These are phyloP conservation scores for Burhinus oedicnemus DNA, from an alignment of 2,113 vertebrate genomes.

Conservation along the genomic window DNA sequence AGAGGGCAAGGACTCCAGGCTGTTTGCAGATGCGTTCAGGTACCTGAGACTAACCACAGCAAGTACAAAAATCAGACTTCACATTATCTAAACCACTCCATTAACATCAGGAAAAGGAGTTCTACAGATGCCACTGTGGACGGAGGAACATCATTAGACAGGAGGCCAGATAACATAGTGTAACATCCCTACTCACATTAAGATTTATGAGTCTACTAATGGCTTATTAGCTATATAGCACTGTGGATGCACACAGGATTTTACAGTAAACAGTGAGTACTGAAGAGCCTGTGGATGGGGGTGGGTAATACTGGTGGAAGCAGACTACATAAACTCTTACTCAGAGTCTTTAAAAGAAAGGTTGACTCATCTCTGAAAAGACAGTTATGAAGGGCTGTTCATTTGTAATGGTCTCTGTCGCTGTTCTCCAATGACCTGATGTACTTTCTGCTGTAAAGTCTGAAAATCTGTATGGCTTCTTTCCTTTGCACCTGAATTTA, in stretches of 20 bases:
- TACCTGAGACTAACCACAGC: slow-evolving; percentile 87
- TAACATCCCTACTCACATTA: neutral
- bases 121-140: neutral
- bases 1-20: slow-evolving; percentile 88
- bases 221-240: neutral
- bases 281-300: neutral
- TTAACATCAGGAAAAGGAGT: neutral
- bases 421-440: neutral
- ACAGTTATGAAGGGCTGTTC: neutral
- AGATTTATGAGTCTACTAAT: neutral
- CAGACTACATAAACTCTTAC: neutral
- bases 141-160: neutral
- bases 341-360: neutral
- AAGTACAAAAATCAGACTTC: slow-evolving; percentile 7
- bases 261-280: neutral
- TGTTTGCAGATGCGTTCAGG: slow-evolving; percentile 93
- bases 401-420: neutral
- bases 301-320: neutral
- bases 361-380: neutral
- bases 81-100: neutral
- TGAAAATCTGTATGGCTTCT: neutral
- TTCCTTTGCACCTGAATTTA: neutral
- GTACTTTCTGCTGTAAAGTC: neutral
- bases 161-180: neutral
- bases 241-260: neutral